Base-by-base conservation (phyloP, 2,797 vertebrate genomes). In the Arrhamphus sclerolepis region DNA sequence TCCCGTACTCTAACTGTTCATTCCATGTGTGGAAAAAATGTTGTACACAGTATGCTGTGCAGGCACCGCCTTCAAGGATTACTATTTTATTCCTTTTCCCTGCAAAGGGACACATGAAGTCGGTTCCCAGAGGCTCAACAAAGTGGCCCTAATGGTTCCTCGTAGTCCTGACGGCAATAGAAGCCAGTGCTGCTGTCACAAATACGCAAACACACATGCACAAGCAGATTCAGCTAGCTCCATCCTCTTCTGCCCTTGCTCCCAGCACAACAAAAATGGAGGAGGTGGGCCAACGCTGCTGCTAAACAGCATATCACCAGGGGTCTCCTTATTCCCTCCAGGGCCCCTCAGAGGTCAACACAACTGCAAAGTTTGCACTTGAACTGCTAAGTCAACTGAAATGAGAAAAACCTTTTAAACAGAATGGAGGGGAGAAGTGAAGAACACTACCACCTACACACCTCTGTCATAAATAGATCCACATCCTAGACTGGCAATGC, bases 381-480 rank as follows among this genome's bases (percentile, higher is more conserved):
- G 77, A 89, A 87, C 87, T 26, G 46, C 70, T 86, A 84, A 91
- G 88, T 90, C 85, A 73, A 86, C 79, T 77, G 61, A 89, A 90
- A 91, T 84, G 81, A 87, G 84, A 85, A 78, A n/a, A 88, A 79
- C 72, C 73, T 77, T 85, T 85, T 82, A 61, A 87, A 83, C 74
- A 78, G 66, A 77, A 75, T 18, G 68, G 63, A 87, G 82, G 78
- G 78, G 71, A 76, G 76, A 87, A 88, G 78, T 86, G 83, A 81
- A 76, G 73, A 88, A 83, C 82, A 81, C 70, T 67, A 81, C 87
- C 89, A 87, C 90, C 90, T 88, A 91, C 91, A 91, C 89, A 84
- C 80, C 70, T 74, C 68, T 77, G 85, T 89, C 85, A 84, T 76
- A 86, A 88, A 89, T 90, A 89, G 87, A 88, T 85, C 78, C 87